Evolutionary conservation across 2,113 vertebrate species (phyloP).

Genomic region (Ciconia maguari): DNA sequence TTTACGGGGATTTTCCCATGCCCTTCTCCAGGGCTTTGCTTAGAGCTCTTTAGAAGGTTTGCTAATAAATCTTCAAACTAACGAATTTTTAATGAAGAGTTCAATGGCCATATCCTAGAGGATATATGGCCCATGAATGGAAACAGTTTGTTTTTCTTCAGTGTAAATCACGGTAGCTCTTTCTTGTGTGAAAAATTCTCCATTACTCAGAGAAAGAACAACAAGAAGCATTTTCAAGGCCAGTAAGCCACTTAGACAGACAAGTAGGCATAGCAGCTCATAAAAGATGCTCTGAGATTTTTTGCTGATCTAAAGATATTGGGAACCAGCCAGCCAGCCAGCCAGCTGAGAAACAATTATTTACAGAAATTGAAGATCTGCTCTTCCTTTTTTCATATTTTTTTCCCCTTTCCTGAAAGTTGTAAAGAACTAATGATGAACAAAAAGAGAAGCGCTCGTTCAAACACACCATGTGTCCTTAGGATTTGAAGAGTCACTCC

Average conservation of each 20-base stretch:
- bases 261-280: not conserved
- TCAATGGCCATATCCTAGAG: not conserved
- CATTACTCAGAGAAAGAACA: not conserved
- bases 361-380: not conserved
- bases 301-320: not conserved
- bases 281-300: not conserved
- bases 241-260: not conserved
- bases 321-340: not conserved
- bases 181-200: not conserved
- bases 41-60: not conserved
- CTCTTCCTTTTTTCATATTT: not conserved
- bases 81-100: not conserved
- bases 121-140: not conserved
- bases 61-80: not conserved
- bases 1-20: not conserved
- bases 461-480: not conserved
- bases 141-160: not conserved
- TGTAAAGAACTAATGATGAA: not conserved
- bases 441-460: not conserved
- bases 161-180: not conserved
- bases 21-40: not conserved
- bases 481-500: not conserved
- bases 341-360: not conserved
- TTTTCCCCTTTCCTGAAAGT: not conserved
- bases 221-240: not conserved